Percentiles rank a stretch among this genome's conserved stretches.
phyloP scores from a whole-genome alignment of 2,888 invertebrate species.

The Ophioninae sp. region DNA sequence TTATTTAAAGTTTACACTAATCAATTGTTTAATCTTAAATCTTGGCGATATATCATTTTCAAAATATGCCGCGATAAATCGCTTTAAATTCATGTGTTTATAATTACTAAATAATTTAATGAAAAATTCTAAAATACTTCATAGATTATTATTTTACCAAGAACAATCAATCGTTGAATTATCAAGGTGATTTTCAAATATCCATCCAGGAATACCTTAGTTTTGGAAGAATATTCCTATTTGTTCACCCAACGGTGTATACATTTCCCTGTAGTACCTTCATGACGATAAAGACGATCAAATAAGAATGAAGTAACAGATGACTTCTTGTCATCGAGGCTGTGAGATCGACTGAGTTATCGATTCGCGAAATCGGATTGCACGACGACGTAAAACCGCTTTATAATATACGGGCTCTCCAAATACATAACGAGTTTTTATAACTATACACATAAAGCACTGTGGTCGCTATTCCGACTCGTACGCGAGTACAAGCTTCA shows the following conservation, averaged over 20 bases:
- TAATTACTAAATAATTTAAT: too few relatives aligned
- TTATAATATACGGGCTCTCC: slow-evolving; percentile 49
- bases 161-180: too few relatives aligned
- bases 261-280: neutral
- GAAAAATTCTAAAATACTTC: too few relatives aligned
- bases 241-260: neutral
- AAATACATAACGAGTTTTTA: slow-evolving; percentile 1
- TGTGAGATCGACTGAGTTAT: slow-evolving; percentile 55
- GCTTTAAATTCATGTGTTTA: too few relatives aligned
- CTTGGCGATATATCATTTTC: too few relatives aligned
- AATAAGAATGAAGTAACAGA: slow-evolving; percentile 40
- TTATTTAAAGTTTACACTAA: too few relatives aligned
- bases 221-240: neutral
- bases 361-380: slow-evolving; percentile 56
- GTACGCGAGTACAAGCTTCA: slow-evolving; percentile 28
- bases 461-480: slow-evolving; percentile 37
- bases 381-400: slow-evolving; percentile 41
- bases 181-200: too few relatives aligned
- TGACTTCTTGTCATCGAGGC: slow-evolving; percentile 44
- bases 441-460: neutral
- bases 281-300: slow-evolving; percentile 21
- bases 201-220: neutral
- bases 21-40: too few relatives aligned
- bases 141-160: too few relatives aligned
- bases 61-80: too few relatives aligned